phyloP scores from a whole-genome alignment of 2,888 invertebrate genomes.

The Stenchaetothrips biformis region DNA sequence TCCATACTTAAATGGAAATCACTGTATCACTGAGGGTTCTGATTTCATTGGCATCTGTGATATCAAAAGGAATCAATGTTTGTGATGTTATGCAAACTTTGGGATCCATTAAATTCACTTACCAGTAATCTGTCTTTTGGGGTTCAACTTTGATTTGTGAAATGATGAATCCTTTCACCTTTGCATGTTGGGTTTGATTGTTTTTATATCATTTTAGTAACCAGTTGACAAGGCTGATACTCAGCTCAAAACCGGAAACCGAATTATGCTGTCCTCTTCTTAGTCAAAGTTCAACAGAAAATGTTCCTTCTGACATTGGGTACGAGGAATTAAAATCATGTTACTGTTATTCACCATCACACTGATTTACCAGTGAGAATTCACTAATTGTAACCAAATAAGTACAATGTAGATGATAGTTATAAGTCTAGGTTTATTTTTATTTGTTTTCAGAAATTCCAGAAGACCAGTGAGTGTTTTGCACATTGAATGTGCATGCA shows the following conservation, averaged over 20 bases:
- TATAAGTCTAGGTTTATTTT: neutral
- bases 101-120: neutral
- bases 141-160: neutral
- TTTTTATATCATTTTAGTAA: too few species aligned
- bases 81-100: neutral
- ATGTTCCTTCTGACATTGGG: too few species aligned
- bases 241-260: too few species aligned
- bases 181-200: too few species aligned
- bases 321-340: neutral
- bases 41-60: constrained; percentile 4
- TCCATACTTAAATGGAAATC: neutral
- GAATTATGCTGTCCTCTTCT: too few species aligned
- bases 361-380: constrained; percentile 2
- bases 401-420: constrained; percentile 3
- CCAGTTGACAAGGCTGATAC: too few species aligned
- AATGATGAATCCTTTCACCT: too few species aligned
- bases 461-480: constrained; percentile 7
- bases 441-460: neutral
- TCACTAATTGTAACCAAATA: constrained; percentile 9
- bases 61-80: neutral
- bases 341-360: neutral
- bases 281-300: too few species aligned
- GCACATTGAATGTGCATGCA: neutral
- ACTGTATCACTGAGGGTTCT: constrained; percentile 12
- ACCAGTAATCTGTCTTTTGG: neutral